Base-by-base conservation (phyloP, 2,797 vertebrate species). In the Malurus splendens region DNA sequence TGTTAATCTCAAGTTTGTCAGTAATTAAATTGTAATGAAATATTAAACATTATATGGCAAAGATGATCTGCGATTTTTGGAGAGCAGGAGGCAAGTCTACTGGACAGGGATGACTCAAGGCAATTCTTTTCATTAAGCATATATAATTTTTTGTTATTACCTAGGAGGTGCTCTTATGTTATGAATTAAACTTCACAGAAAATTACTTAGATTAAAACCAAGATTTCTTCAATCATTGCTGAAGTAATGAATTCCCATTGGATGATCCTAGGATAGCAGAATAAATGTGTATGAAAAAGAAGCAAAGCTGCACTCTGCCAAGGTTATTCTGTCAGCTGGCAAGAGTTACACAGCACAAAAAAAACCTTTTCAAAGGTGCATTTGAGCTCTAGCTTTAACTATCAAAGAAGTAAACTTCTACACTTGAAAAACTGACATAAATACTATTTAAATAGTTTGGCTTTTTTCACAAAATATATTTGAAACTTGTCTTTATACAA, bases 181-280 rank as follows among this genome's bases (percentile, higher is more conserved):
- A 61, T n/a, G 54, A 80, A 86, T 89, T 84, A 77, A 88, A 93
- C 51, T 61, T 86, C 87, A 89, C 66, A 87, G 59, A 89, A 92
- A 72, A 78, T 41, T 32, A 24, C 76, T 92, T 78, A 61, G 47
- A 87, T 83, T 74, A 79, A 79, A 91, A 91, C 54, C 39, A 82
- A 67, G 20, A 67, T 74, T 78, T 82, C 47, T 87, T 93, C 57
- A 87, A 30, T 86, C 54, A 52, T 5, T 74, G 14, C 76, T 78
- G 62, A 80, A 89, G 59, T 54, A 86, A 90, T 79, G 73, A 91
- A 86, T 89, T 93, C 89, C 79, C 73, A 64, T 44, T 82, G 62
- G 79, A 93, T 75, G 18, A 24, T 65, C 57, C 28, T 55, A 79
- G 57, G 10, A 41, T 27, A 90, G 47, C 36, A 93, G 51, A 82